Conservation (phyloP, 2,797 vertebrate species). For the Helostoma temminkii region DNA sequence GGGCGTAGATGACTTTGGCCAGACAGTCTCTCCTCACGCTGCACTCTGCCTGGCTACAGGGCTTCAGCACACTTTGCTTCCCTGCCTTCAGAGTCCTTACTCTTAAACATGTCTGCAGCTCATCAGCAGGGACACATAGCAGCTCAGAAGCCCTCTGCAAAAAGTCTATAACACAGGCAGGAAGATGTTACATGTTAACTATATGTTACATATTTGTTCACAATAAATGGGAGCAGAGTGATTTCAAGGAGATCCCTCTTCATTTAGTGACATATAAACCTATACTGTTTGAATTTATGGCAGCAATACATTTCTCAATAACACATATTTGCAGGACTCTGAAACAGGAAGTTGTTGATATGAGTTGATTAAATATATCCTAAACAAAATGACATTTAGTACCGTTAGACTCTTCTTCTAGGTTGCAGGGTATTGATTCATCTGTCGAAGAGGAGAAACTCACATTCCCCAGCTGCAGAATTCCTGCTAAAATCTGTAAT, state of each 20-base stretch:
- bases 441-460: slow-evolving; percentile 84
- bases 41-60: slow-evolving; percentile 90
- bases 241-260: neutral
- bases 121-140: slow-evolving; percentile 82
- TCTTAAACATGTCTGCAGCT: slow-evolving; percentile 84
- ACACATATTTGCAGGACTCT: neutral
- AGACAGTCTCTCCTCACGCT: slow-evolving; percentile 93
- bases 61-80: slow-evolving; percentile 90
- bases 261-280: too few relatives aligned
- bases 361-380: neutral
- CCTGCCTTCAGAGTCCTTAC: slow-evolving; percentile 91
- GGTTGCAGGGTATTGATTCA: slow-evolving; percentile 89
- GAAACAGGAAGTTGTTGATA: neutral
- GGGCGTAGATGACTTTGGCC: slow-evolving; percentile 92
- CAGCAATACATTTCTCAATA: neutral
- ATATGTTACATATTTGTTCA: neutral
- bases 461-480: slow-evolving; percentile 93
- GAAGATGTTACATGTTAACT: neutral
- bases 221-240: neutral
- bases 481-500: slow-evolving; percentile 89
- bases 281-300: neutral
- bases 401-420: slow-evolving; percentile 87
- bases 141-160: slow-evolving; percentile 83
- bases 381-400: slow-evolving; percentile 22
- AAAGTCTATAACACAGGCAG: slow-evolving; percentile 77